Conservation (phyloP, 2,888 invertebrate species). For the Syrista parreyssii region DNA sequence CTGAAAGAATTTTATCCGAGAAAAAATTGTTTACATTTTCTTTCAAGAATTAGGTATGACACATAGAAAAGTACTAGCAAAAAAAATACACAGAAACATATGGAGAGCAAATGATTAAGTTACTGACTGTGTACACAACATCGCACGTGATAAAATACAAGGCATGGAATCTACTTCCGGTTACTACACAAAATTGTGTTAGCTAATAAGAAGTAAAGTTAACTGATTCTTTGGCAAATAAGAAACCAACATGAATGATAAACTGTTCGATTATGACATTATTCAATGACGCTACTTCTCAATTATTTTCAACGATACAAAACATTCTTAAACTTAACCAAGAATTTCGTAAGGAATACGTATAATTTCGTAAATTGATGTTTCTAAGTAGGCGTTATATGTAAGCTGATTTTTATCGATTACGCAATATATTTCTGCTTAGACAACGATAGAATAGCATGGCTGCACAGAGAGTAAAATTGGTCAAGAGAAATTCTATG, state of each 20-base stretch:
- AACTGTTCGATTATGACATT: neutral
- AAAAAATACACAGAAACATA: neutral
- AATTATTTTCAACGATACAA: neutral
- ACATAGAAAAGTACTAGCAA: neutral
- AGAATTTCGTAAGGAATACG: neutral
- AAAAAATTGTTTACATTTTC: neutral
- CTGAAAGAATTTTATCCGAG: neutral
- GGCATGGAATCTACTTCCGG: neutral
- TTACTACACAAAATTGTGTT: neutral
- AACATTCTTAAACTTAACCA: neutral
- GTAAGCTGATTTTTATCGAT: neutral
- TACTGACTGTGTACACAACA: neutral
- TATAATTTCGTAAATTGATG: neutral
- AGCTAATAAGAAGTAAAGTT: neutral
- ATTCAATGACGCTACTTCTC: neutral
- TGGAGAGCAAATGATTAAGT: neutral
- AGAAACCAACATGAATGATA: neutral
- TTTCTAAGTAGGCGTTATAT: neutral
- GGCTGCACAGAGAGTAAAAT: neutral
- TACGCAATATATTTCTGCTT: neutral
- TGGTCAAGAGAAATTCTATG: neutral
- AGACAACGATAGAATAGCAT: neutral
- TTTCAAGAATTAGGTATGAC: neutral
- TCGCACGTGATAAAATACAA: neutral
- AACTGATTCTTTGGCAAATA: neutral